A percentile compares a stretch with the other conserved stretches of the same genome.
phyloP scores from a whole-genome alignment of 2,888 invertebrate species.

The Nomada goodeniana region DNA sequence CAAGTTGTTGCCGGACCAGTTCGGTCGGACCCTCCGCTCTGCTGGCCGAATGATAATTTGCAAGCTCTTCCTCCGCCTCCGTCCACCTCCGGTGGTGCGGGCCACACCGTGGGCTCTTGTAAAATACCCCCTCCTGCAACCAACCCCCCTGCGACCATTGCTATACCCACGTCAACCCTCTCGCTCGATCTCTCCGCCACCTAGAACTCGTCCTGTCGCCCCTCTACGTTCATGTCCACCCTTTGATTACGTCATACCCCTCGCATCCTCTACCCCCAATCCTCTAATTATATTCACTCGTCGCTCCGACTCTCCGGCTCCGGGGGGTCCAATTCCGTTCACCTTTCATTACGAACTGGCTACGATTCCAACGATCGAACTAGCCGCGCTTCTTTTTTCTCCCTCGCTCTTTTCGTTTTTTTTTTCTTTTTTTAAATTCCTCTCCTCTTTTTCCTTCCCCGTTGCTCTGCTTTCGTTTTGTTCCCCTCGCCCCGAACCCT shows the following conservation, averaged over 20 bases:
- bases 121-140: conserved; percentile 52
- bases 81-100: conserved; percentile 54
- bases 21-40: conserved; percentile 79
- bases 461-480: conserved; percentile 18
- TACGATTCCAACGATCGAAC: conserved; percentile 82
- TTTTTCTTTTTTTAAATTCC: conserved; percentile 12
- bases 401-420: not conserved
- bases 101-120: conserved; percentile 60
- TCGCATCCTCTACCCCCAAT: conserved; percentile 77
- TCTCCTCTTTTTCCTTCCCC: conserved; percentile 17
- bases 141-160: conserved; percentile 61
- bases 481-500: not conserved
- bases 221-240: conserved; percentile 78
- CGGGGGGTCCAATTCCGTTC: conserved; percentile 84
- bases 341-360: conserved; percentile 83
- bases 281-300: conserved; percentile 84
- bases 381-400: conserved; percentile 74
- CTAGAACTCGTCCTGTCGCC: conserved; percentile 62
- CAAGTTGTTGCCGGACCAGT: conserved; percentile 83
- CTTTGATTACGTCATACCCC: conserved; percentile 83
- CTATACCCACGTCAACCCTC: conserved; percentile 50
- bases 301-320: conserved; percentile 79
- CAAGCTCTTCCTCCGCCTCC: conserved; percentile 69
- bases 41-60: conserved; percentile 83
- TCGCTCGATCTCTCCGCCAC: conserved; percentile 58